phyloP scores from a whole-genome alignment of 1,140 invertebrate species.

The Tetragonula clypearis region DNA sequence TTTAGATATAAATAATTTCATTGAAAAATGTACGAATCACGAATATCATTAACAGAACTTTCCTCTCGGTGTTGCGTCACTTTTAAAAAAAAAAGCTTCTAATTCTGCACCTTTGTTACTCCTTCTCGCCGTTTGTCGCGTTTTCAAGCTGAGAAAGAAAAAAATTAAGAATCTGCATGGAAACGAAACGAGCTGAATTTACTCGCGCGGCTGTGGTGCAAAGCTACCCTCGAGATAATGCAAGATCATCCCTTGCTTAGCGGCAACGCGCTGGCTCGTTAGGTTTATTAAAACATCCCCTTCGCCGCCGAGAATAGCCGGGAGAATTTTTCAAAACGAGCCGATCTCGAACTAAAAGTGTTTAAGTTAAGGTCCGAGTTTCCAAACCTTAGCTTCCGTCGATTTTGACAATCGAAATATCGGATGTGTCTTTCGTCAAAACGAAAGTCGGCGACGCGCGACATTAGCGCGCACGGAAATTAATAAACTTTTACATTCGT shows the following conservation, averaged over 20 bases:
- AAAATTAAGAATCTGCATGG: neutral
- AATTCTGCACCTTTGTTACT: no score
- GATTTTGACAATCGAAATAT: constrained; percentile 18
- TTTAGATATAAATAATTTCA: no score
- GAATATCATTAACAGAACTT: no score
- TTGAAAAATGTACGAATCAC: no score
- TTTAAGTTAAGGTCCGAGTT: neutral
- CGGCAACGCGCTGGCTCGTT: neutral
- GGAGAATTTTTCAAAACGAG: constrained; percentile 3
- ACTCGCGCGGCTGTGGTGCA: neutral
- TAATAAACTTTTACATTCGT: neutral
- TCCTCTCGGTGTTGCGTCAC: no score
- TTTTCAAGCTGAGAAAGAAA: no score
- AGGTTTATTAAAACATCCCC: neutral
- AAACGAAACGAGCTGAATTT: neutral
- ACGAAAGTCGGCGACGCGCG: neutral
- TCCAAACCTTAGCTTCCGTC: neutral
- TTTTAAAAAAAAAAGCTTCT: no score
- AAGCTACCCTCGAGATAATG: neutral
- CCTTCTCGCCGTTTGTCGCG: no score
- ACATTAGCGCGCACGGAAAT: no score
- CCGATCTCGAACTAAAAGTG: neutral
- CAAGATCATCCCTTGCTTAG: no score
- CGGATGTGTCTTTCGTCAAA: neutral
- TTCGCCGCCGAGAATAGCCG: no score